These are phyloP conservation scores for Megalops cyprinoides DNA, from an alignment of 2,797 vertebrate species.

Conservation along the genomic window DNA sequence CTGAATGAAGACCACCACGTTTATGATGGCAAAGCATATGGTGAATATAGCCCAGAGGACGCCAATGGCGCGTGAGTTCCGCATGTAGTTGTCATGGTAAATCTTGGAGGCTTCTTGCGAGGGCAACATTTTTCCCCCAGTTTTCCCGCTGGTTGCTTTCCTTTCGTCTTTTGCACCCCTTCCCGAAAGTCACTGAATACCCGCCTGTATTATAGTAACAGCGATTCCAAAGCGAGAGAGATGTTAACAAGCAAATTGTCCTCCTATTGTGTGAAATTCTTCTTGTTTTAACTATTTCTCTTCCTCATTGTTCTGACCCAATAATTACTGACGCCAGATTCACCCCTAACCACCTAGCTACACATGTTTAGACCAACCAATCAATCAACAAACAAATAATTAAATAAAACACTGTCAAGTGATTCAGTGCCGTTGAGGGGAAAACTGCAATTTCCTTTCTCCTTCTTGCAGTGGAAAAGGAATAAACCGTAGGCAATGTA, in stretches of 20 bases:
- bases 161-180: not conserved
- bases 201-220: not conserved
- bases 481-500: not conserved
- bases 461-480: not conserved
- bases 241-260: not conserved
- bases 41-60: conserved; percentile 97
- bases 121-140: conserved; percentile 83
- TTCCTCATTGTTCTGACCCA: conserved; percentile 23
- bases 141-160: not conserved
- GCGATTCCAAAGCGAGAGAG: not conserved
- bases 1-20: conserved; percentile 97
- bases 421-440: not conserved
- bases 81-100: conserved; percentile 93
- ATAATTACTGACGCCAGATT: not conserved
- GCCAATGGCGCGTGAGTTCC: conserved; percentile 93
- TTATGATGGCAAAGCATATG: conserved; percentile 98
- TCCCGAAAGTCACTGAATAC: conserved; percentile 22
- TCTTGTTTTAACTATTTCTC: conserved; percentile 10
- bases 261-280: conserved; percentile 10
- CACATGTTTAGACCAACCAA: not conserved
- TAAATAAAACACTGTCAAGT: conserved; percentile 1
- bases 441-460: conserved; percentile 1
- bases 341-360: conserved; percentile 7
- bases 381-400: not conserved
- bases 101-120: conserved; percentile 95